These are phyloP conservation scores for Gymnoscopelus braueri DNA, from an alignment of 2,797 vertebrate genomes.

Conservation along the genomic window DNA sequence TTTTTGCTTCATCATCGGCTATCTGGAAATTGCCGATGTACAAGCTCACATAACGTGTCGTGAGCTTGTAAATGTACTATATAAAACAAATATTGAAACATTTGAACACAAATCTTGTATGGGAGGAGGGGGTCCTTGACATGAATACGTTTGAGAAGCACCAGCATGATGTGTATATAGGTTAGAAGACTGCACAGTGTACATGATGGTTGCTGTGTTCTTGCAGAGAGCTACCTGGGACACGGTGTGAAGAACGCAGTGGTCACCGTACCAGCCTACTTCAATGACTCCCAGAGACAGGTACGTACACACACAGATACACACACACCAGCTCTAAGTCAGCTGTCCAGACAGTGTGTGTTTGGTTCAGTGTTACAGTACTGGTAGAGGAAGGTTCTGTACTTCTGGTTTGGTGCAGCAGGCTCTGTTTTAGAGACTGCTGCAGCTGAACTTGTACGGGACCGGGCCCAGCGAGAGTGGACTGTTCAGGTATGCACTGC, in stretches of 20 bases:
- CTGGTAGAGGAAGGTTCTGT: not conserved
- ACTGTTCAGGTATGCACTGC: constrained; percentile 25
- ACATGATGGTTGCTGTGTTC: constrained; percentile 30
- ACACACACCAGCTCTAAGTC: not conserved
- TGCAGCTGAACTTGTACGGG: constrained; percentile 45
- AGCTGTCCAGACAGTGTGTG: not conserved
- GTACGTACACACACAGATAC: constrained; percentile 60
- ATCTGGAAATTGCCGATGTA: too few species aligned
- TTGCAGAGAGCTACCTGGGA: constrained; percentile 92
- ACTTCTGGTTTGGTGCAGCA: constrained; percentile 3
- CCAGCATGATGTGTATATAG: too few species aligned
- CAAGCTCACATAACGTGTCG: too few species aligned
- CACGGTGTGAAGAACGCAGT: constrained; percentile 95
- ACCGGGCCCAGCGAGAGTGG: constrained; percentile 60
- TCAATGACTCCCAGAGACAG: constrained; percentile 99
- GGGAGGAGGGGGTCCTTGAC: too few species aligned
- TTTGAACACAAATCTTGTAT: too few species aligned
- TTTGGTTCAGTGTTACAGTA: not conserved
- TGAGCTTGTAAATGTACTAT: too few species aligned
- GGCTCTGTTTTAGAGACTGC: constrained; percentile 62
- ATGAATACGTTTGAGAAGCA: too few species aligned
- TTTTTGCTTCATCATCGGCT: too few species aligned
- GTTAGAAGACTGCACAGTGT: not conserved
- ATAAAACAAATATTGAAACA: too few species aligned
- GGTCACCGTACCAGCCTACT: constrained; percentile 96